phyloP scores from a whole-genome alignment of 2,797 vertebrate species.

The Microtus agrestis region DNA sequence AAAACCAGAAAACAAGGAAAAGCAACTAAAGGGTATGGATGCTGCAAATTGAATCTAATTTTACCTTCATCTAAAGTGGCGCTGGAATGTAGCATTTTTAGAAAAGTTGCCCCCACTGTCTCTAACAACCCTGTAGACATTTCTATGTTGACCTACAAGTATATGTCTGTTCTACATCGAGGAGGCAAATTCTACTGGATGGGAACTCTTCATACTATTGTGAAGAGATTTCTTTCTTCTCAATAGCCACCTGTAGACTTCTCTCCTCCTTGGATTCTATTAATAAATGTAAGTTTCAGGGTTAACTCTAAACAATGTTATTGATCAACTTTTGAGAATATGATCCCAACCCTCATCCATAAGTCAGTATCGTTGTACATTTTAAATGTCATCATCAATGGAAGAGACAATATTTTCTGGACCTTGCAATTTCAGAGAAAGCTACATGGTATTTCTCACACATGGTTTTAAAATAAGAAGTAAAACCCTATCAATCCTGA shows the following conservation, averaged over 20 bases:
- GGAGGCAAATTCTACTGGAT: slow-evolving; percentile 67
- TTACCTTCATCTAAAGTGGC: slow-evolving; percentile 78
- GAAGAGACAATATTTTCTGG: background rate
- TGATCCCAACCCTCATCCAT: background rate
- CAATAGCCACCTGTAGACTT: background rate
- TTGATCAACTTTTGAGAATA: too few relatives aligned
- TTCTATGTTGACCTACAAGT: slow-evolving; percentile 78
- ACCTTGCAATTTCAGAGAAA: background rate
- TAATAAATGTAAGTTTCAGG: background rate
- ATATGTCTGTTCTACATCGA: slow-evolving; percentile 70
- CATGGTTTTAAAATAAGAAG: background rate
- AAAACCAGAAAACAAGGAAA: slow-evolving; percentile 53
- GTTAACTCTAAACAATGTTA: background rate
- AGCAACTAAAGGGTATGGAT: slow-evolving; percentile 71
- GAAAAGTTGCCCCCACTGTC: slow-evolving; percentile 66
- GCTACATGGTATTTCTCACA: background rate
- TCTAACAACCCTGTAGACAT: slow-evolving; percentile 79
- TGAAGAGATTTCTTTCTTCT: slow-evolving; percentile 35
- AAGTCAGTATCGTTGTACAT: background rate
- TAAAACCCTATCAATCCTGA: background rate
- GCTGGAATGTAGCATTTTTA: slow-evolving; percentile 70
- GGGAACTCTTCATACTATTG: slow-evolving; percentile 31
- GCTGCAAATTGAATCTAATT: slow-evolving; percentile 77
- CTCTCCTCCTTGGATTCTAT: background rate
- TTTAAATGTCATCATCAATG: background rate